phyloP scores from a whole-genome alignment of 2,797 vertebrate genomes.

The Darevskia nairensis region DNA sequence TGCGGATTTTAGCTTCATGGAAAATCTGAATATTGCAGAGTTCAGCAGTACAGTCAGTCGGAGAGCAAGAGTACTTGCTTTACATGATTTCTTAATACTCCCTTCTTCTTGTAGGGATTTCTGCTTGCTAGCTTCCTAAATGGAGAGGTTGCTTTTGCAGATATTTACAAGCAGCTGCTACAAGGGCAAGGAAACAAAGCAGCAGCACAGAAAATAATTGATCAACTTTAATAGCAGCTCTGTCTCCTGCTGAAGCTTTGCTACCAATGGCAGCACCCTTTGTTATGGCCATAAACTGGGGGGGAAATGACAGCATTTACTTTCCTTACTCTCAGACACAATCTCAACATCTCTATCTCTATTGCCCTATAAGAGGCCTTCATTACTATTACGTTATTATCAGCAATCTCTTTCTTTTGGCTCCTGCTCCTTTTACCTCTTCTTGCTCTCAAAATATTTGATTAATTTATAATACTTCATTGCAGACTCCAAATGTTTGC shows the following conservation, averaged over 20 bases:
- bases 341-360: not conserved
- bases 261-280: not conserved
- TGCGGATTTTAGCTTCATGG: not conserved
- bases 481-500: slow-evolving; percentile 3
- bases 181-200: not conserved
- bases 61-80: not conserved
- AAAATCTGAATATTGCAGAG: not conserved
- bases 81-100: not conserved
- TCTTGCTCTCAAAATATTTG: not conserved
- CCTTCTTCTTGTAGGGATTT: not conserved
- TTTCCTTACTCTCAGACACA: not conserved
- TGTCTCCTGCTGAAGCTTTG: not conserved
- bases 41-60: not conserved
- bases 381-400: not conserved
- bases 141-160: not conserved
- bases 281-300: not conserved
- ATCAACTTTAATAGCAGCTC: not conserved
- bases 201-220: not conserved
- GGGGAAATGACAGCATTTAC: not conserved
- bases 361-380: not conserved
- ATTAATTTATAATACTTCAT: slow-evolving; percentile 13
- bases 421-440: not conserved
- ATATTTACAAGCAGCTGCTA: not conserved
- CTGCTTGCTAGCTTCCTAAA: too few species aligned
- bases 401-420: not conserved